Evolutionary conservation across 1,140 invertebrate species (phyloP).

Genomic region (Scaptomyza montana): DNA sequence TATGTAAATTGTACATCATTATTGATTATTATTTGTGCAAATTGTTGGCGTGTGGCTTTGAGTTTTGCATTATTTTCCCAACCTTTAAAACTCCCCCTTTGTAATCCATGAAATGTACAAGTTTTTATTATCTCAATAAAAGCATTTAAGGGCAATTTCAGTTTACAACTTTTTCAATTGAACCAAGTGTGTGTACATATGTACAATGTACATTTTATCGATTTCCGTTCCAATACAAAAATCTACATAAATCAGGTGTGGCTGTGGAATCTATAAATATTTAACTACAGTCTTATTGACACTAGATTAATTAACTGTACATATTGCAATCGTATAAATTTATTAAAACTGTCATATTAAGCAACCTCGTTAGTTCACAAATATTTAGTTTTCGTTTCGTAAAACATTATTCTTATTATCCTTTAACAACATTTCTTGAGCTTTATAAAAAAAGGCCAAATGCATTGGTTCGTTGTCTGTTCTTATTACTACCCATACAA

Average conservation of each 20-base stretch:
- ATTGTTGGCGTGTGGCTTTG: conserved; percentile 3
- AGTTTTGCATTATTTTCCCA: conserved; percentile 1
- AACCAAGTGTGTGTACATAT: background rate
- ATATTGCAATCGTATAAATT: background rate
- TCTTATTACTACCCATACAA: too few species aligned
- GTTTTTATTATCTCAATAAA: conserved; percentile 3
- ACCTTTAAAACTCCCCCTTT: background rate
- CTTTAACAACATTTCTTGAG: too few species aligned
- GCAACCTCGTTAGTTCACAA: too few species aligned
- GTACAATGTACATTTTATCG: conserved; percentile 8
- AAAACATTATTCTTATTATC: too few species aligned
- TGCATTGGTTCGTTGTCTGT: too few species aligned
- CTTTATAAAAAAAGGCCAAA: too few species aligned
- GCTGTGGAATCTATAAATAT: background rate
- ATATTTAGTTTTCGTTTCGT: too few species aligned
- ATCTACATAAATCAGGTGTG: conserved; percentile 24
- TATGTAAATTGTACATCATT: conserved; percentile 49
- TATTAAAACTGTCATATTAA: background rate
- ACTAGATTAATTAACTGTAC: conserved; percentile 1
- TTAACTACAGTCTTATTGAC: background rate
- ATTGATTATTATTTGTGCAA: conserved; percentile 20
- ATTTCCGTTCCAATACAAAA: conserved; percentile 13
- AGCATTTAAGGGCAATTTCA: conserved; percentile 11
- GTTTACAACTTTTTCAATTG: conserved; percentile 20
- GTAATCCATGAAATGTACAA: background rate